Percentiles rank a stretch among this genome's conserved stretches.
phyloP scores from a whole-genome alignment of 1,140 invertebrate species.

The Nomia melanderi region DNA sequence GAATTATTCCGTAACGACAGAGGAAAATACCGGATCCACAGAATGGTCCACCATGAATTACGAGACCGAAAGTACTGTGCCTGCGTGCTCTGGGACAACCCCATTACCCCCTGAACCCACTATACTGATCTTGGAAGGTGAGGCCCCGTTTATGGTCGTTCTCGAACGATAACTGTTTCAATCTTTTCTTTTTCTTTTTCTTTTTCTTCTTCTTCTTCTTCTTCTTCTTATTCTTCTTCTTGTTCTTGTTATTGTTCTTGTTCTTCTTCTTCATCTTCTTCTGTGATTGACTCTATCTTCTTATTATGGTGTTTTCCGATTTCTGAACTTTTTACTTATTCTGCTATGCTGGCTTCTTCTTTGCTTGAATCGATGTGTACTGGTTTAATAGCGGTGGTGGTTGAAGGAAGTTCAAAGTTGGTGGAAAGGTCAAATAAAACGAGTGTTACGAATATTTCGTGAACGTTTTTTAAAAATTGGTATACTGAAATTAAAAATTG shows the following conservation, averaged over 20 bases:
- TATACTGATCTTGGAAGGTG: slow-evolving; percentile 90
- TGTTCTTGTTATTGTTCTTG: no score
- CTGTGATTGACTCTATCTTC: background rate
- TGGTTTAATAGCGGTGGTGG: background rate
- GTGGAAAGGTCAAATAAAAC: no score
- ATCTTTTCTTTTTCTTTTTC: no score
- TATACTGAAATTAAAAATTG: no score
- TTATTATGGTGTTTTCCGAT: background rate
- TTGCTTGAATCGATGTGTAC: slow-evolving; percentile 27
- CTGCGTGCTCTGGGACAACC: slow-evolving; percentile 81
- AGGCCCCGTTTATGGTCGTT: slow-evolving; percentile 72
- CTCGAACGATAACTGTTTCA: slow-evolving; percentile 10
- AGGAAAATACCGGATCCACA: slow-evolving; percentile 41
- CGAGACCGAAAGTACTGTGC: slow-evolving; percentile 67
- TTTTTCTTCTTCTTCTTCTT: background rate
- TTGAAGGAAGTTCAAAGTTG: background rate
- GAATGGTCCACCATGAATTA: slow-evolving; percentile 48
- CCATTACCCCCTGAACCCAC: slow-evolving; percentile 85
- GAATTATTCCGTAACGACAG: slow-evolving; percentile 36
- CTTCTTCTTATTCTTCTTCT: background rate
- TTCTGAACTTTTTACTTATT: background rate
- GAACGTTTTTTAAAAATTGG: no score
- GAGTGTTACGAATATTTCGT: no score
- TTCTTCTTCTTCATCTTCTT: background rate
- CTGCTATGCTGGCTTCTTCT: slow-evolving; percentile 27